These are phyloP conservation scores for Sebastes dallii DNA, from an alignment of 2,797 vertebrate species.

Conservation along the genomic window DNA sequence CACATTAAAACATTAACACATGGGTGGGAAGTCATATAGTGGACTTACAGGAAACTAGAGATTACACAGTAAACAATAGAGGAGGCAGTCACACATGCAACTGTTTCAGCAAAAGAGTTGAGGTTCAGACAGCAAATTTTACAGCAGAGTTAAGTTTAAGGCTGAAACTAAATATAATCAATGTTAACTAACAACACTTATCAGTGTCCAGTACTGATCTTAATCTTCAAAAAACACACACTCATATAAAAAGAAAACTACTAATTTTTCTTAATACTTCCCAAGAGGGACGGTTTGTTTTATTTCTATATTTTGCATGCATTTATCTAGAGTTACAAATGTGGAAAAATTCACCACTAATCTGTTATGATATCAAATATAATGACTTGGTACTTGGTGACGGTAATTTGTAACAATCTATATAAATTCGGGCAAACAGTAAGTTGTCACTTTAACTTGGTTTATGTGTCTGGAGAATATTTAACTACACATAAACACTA, in stretches of 20 bases:
- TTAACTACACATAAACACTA: background rate
- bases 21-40: conserved; percentile 38
- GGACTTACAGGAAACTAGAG: conserved; percentile 26
- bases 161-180: conserved; percentile 1
- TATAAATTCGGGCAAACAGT: background rate
- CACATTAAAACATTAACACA: conserved; percentile 50
- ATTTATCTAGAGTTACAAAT: background rate
- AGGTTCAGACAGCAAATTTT: conserved; percentile 32
- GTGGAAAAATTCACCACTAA: background rate
- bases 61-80: conserved; percentile 46
- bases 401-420: background rate
- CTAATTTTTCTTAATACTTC: background rate
- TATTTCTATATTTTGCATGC: background rate
- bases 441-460: background rate
- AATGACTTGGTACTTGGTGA: background rate
- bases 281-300: background rate
- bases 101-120: conserved; percentile 48
- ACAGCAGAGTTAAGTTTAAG: conserved; percentile 24
- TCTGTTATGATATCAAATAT: background rate
- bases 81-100: conserved; percentile 71
- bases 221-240: conserved; percentile 4
- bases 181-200: background rate
- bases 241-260: background rate
- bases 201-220: conserved; percentile 1
- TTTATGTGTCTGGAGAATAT: background rate